Base-by-base conservation (phyloP, 92 coral and sea anemone species). In the Micromussa lordhowensis region DNA sequence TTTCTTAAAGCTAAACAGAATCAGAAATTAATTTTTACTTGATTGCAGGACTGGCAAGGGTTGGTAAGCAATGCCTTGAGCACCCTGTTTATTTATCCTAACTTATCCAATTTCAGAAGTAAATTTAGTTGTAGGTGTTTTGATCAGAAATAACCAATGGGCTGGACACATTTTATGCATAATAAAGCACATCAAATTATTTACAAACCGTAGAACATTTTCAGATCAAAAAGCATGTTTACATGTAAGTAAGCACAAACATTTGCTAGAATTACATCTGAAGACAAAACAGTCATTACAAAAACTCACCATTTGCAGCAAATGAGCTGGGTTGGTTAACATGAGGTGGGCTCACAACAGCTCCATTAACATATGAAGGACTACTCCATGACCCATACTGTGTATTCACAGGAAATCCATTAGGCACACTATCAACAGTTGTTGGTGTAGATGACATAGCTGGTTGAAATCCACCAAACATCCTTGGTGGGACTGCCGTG, bases 391-490 rank as follows among this genome's bases (percentile, higher is more conserved):
- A 68, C 16, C 58, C 83, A 40, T 64, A 48, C 49, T 40, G 83
- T 30, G 68, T 38, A 78, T 61, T 86, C 75, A 73, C 38, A 16
- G 77, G 73, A 74, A 57, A 74, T 58, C 89, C 77, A 13, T 77
- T 78, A 17, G 82, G 64, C 40, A 59, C 79, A 12, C 84, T 88
- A 77, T 77, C 78, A 35, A 64, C 90, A 51, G 89, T 76, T 22
- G 90, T 54, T 59, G 98, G 98, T 22, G 98, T 95, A 35, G 98
- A 95, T 2, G 98, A 91, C 92, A 93, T 82, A 11, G 96, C 91
- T 30, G 98, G 98, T 76, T 87, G 88, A 82, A 95, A 95, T 12
- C 92, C 81, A 21, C 90, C 90, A 72, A 69, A 74, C n/a, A 68
- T 22, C 71, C 95, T 86, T 82, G 28, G 86, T 9, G 92, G 92